phyloP scores from a whole-genome alignment of 2,113 vertebrate species.

The Erinaceus europaeus region DNA sequence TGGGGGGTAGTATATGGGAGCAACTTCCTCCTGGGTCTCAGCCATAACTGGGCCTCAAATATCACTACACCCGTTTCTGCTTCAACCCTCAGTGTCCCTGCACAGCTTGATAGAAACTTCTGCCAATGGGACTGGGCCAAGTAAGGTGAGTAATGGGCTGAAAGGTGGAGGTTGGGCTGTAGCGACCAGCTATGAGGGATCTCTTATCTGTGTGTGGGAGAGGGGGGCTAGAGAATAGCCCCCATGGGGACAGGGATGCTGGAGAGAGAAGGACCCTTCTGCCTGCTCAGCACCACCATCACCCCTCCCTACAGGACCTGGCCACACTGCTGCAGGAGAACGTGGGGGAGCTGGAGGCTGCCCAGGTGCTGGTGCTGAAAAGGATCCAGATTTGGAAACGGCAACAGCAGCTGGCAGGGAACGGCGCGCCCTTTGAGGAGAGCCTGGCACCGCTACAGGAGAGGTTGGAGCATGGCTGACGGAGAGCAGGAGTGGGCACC shows the following conservation, averaged over 20 bases:
- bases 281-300: not conserved
- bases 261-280: not conserved
- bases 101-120: conserved; percentile 53
- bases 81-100: conserved; percentile 54
- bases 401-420: conserved; percentile 92
- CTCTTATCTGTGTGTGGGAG: not conserved
- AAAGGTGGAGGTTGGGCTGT: not conserved
- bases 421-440: conserved; percentile 89
- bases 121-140: conserved; percentile 52
- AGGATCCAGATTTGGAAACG: conserved; percentile 90
- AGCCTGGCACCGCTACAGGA: conserved; percentile 84
- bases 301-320: not conserved
- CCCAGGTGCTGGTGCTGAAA: conserved; percentile 78
- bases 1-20: not conserved
- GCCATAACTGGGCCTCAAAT: not conserved
- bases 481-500: not conserved
- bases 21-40: not conserved
- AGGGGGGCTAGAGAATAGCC: not conserved
- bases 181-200: not conserved
- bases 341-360: not conserved
- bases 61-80: not conserved
- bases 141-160: conserved; percentile 56
- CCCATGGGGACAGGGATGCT: not conserved
- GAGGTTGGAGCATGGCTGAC: conserved; percentile 62
- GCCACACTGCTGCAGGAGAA: not conserved